Evolutionary conservation across 2,797 vertebrate genomes (phyloP), one percentile per base, ranked within the genome.

Genomic region (Sebastes kiyomatsui): DNA sequence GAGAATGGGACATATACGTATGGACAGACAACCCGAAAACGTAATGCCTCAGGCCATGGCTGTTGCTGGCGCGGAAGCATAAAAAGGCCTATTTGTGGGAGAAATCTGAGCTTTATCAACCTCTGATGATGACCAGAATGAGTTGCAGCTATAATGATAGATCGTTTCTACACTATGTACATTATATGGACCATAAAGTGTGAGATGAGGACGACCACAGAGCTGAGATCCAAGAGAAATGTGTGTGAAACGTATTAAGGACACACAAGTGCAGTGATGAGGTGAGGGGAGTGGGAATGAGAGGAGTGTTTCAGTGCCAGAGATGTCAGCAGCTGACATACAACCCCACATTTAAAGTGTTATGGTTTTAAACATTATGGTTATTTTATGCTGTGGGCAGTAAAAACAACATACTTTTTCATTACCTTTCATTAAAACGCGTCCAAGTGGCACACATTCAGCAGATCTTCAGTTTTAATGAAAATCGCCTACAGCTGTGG

Each of bases 321-420:
- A 74, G 9, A 23, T 62, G 76, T 75, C 76, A 33, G 25, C 54
- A 11, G 71, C 67, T 66, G 67, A 72, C 56, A 42, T n/a, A n/a
- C 20, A 42, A 46, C 56, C 56, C 49, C 27, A 14, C 35, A 33
- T 52, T 72, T 61, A 32, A 71, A 60, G 65, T 38, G 35, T 55
- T 28, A 49, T 18, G 55, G 52, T 60, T 70, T 70, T 1, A 56
- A 68, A 49, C 22, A 30, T 33, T 58, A 16, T 22, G 61, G 10
- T 56, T 54, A 72, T 72, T 84, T 72, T 49, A 68, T 25, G 56
- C 62, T 18, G 20, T 18, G 28, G 59, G 33, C 33, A 42, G 54
- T 35, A 62, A 75, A 56, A 33, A 25, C 42, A 38, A 65, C 33
- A 7, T 9, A 32, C 11, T 18, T 67, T 67, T 64, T 62, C 46